Evolutionary conservation across 2,797 vertebrate genomes (phyloP).

Genomic region (Gila robusta): DNA sequence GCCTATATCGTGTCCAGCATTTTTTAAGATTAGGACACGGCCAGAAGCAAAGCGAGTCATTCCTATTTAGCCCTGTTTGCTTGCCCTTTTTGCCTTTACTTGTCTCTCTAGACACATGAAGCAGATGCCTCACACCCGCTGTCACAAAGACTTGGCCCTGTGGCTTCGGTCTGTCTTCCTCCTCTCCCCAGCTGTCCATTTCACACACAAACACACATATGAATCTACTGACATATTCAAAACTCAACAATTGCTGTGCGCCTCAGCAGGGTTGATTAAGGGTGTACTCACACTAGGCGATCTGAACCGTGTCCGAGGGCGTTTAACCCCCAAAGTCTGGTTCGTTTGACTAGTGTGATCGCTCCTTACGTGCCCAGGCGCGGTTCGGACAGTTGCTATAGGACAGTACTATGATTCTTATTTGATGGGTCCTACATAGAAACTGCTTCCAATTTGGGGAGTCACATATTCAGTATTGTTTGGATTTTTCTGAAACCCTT

Average conservation of each 20-base stretch:
- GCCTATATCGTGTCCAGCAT: background rate
- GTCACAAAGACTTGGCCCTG: conserved; percentile 53
- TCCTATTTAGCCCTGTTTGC: conserved; percentile 7
- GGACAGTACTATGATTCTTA: conserved; percentile 3
- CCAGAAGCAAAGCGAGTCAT: conserved; percentile 27
- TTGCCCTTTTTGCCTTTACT: conserved; percentile 50
- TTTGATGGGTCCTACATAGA: background rate
- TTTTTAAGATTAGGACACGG: conserved; percentile 21
- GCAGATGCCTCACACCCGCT: conserved; percentile 54
- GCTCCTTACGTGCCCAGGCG: too few relatives aligned
- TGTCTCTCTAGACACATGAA: conserved; percentile 53
- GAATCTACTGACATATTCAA: conserved; percentile 35
- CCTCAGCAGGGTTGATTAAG: conserved; percentile 31
- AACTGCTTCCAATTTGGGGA: background rate
- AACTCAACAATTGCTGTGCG: conserved; percentile 19
- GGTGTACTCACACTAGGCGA: too few relatives aligned
- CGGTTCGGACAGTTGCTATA: background rate
- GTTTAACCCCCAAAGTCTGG: too few relatives aligned
- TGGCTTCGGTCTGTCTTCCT: conserved; percentile 34
- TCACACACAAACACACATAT: conserved; percentile 37
- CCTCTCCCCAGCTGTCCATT: conserved; percentile 58
- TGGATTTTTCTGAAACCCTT: background rate
- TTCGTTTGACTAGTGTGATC: too few relatives aligned
- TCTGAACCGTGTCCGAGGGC: too few relatives aligned
- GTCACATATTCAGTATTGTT: background rate